Conservation (phyloP, 1,140 invertebrate species). For the Drosophila nigrodunni region DNA sequence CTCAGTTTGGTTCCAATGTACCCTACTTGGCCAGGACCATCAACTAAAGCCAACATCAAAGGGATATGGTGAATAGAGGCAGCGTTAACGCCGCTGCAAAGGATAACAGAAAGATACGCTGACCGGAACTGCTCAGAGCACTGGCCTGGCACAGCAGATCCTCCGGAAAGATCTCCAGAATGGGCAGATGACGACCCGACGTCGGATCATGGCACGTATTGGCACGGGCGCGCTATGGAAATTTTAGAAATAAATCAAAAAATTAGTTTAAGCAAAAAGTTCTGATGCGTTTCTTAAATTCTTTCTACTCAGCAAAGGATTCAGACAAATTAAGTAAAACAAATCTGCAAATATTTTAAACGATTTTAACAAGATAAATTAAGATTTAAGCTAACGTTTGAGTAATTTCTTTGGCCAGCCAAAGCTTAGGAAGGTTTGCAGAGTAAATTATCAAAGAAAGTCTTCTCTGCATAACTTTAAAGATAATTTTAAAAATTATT, state of each 20-base stretch:
- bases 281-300: too few species aligned
- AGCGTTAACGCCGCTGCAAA: conserved; percentile 69
- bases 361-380: too few species aligned
- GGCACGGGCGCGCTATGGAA: conserved; percentile 83
- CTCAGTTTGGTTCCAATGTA: conserved; percentile 2
- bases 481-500: background rate
- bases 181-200: conserved; percentile 87
- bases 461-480: conserved; percentile 2
- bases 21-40: conserved; percentile 44
- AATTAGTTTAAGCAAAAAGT: background rate
- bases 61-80: conserved; percentile 72
- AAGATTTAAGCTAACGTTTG: background rate
- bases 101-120: conserved; percentile 74
- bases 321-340: too few species aligned
- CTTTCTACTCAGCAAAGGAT: too few species aligned
- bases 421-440: background rate
- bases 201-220: conserved; percentile 89
- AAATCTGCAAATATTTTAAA: too few species aligned
- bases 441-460: background rate
- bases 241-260: background rate
- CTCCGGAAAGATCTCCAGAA: conserved; percentile 90
- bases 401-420: background rate
- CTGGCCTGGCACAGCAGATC: conserved; percentile 91
- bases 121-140: conserved; percentile 87
- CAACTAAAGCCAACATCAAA: conserved; percentile 74